These are phyloP conservation scores for Trematomus bernacchii DNA, from an alignment of 2,797 vertebrate species.

Conservation along the genomic window DNA sequence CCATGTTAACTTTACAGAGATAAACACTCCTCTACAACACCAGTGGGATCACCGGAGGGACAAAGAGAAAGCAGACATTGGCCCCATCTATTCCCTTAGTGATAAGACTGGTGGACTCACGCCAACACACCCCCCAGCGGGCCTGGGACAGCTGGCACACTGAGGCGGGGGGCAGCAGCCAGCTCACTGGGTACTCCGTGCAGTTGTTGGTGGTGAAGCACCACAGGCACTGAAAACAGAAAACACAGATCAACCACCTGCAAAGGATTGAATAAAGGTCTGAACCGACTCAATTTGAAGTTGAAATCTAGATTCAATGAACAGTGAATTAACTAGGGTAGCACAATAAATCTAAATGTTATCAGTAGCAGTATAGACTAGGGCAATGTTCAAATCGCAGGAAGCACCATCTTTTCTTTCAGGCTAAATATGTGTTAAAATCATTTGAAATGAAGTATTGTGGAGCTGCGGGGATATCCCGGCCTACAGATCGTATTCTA, in stretches of 20 bases:
- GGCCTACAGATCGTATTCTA: too few species aligned
- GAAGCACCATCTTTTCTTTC: too few species aligned
- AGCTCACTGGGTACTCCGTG: constrained; percentile 88
- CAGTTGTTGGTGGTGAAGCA: constrained; percentile 87
- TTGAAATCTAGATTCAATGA: not conserved
- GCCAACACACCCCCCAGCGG: constrained; percentile 92
- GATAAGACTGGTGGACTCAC: constrained; percentile 79
- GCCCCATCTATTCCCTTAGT: not conserved
- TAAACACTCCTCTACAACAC: not conserved
- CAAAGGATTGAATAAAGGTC: not conserved
- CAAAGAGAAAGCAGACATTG: not conserved
- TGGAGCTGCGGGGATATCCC: too few species aligned
- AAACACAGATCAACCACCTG: constrained; percentile 13
- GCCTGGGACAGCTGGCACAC: constrained; percentile 85
- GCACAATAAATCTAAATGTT: too few species aligned
- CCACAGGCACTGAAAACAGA: constrained; percentile 90
- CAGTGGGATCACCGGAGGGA: not conserved
- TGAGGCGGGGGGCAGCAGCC: constrained; percentile 84
- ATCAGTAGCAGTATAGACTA: too few species aligned
- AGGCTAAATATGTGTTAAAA: too few species aligned
- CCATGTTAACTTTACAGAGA: not conserved
- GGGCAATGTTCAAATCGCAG: too few species aligned
- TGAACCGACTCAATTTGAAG: accelerated
- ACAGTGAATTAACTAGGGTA: too few species aligned
- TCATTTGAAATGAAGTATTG: too few species aligned